These are phyloP conservation scores for Allophyes oxyacanthae DNA, from an alignment of 2,888 invertebrate genomes.

Conservation along the genomic window DNA sequence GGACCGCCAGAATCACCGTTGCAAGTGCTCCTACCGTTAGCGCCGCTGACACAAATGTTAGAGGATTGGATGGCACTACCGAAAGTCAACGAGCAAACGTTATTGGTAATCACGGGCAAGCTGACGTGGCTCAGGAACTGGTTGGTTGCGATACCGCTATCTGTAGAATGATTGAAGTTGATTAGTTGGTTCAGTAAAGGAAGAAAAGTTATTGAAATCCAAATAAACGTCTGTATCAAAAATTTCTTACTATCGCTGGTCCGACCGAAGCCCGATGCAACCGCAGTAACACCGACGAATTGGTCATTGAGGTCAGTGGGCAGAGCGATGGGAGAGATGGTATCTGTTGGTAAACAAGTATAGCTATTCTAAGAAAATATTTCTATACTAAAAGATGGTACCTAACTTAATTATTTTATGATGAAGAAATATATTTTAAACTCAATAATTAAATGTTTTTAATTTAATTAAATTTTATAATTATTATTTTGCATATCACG, in stretches of 20 bases:
- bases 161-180: slow-evolving; percentile 1
- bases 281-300: slow-evolving; percentile 55
- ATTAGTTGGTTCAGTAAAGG: not conserved
- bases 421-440: too few relatives aligned
- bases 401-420: too few relatives aligned
- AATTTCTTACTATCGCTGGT: slow-evolving; percentile 58
- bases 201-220: not conserved
- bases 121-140: slow-evolving; percentile 33
- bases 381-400: too few relatives aligned
- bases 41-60: slow-evolving; percentile 66
- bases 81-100: slow-evolving; percentile 3
- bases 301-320: slow-evolving; percentile 58
- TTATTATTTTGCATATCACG: too few relatives aligned
- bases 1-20: slow-evolving; percentile 72
- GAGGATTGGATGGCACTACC: slow-evolving; percentile 50
- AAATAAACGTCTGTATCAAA: not conserved
- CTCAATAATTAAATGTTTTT: too few relatives aligned
- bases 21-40: slow-evolving; percentile 60
- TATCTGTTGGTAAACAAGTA: slow-evolving; percentile 38
- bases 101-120: slow-evolving; percentile 29
- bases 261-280: slow-evolving; percentile 67
- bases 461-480: too few relatives aligned
- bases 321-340: slow-evolving; percentile 58
- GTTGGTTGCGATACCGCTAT: not conserved
- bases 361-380: not conserved